Evolutionary conservation across 2,797 vertebrate species (phyloP), one percentile per base, ranked within the genome.

Genomic region (Rhinatrema bivittatum): DNA sequence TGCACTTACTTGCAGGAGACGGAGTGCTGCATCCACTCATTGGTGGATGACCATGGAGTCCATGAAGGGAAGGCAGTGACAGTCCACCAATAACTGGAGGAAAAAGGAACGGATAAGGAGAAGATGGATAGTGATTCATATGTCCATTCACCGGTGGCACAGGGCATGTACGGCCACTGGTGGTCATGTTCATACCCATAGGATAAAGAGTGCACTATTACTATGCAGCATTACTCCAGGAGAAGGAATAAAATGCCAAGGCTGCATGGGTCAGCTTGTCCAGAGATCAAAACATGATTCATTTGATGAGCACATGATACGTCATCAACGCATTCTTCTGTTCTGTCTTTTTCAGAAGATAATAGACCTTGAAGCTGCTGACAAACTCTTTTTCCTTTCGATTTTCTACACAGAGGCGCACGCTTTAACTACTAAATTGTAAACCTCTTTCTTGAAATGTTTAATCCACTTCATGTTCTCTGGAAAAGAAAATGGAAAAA

Each of bases 1-100:
- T 16, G 36, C 23, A 78, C 91, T 93, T 85, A 97, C 93, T 91
- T 50, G 84, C 87, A 39, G 92, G 91, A 4, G 93, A 94, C 0
- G 90, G 90, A 1, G 87, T 88, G 66, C 89, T 91, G 74, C 84
- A 85, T 4, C 88, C 88, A n/a, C 87, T 92, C 0, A 85, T 77
- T 3, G 87, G 81, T 25, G 82, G 88, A 35, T 86, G 88, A 25
- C 82, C 68, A 20, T 88, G 89, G 28, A 88, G 82, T 42, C 86
- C 84, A 35, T 87, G 89, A 12, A 84, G 79, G 5, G 82, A 74
- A 51, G 91, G 86, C 50, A 88, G 74, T 1, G 91, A 79, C 41
- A 94, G 83, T 28, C 91, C 87, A 64, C 90, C 79, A 33, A 97
- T 90, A 71, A 97, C 89, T 0, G 91, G 88, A 6, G 92, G 91